Percentiles rank a stretch among this genome's conserved stretches.
Conservation (phyloP, 2,888 invertebrate species). For the Heterodera filipjevi region DNA sequence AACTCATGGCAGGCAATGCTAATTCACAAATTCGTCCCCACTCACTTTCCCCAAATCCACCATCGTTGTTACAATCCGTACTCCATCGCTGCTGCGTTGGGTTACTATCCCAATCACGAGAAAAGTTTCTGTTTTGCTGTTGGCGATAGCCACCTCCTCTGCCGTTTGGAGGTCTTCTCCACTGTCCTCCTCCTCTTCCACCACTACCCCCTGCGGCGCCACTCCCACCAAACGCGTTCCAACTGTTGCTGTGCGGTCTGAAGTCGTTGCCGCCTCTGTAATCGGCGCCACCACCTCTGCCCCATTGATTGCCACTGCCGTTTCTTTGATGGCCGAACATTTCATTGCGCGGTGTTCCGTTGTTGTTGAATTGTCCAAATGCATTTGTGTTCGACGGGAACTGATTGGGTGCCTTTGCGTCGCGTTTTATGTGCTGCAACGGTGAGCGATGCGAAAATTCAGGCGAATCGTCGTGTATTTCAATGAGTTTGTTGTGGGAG, state of each 20-base stretch:
- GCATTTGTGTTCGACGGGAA: not conserved
- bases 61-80: not conserved
- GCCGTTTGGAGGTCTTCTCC: not conserved
- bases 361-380: not conserved
- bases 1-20: too few species aligned
- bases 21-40: too few species aligned
- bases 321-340: not conserved
- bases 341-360: not conserved
- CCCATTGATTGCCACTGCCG: not conserved
- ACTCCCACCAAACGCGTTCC: not conserved
- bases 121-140: not conserved
- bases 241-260: not conserved
- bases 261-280: not conserved
- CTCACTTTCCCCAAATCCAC: not conserved
- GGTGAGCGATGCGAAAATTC: conserved; percentile 28
- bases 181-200: not conserved
- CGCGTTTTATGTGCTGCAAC: conserved; percentile 1
- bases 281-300: not conserved
- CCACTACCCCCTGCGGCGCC: too few species aligned
- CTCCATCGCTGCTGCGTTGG: not conserved
- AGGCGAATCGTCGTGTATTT: conserved; percentile 25
- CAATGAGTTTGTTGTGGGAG: not conserved
- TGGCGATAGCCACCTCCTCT: not conserved
- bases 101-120: not conserved
- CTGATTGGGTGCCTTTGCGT: not conserved